Evolutionary conservation across 2,888 invertebrate species (phyloP).

Genomic region (Drosophila yooni): DNA sequence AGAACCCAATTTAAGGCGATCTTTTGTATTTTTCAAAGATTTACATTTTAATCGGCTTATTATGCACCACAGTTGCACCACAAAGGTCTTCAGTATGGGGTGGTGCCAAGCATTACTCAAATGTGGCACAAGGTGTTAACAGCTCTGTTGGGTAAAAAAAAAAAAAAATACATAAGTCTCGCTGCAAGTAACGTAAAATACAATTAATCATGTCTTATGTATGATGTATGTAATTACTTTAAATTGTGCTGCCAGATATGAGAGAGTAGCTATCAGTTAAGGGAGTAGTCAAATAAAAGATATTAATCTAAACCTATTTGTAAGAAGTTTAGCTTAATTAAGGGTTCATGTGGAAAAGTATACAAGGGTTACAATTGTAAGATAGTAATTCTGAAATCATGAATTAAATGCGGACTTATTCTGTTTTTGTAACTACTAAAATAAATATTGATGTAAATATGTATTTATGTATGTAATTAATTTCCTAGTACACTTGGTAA

Average conservation of each 20-base stretch:
- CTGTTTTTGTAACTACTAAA: background rate
- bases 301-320: background rate
- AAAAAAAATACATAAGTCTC: background rate
- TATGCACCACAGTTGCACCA: conserved; percentile 41
- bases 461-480: background rate
- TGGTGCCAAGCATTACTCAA: conserved; percentile 28
- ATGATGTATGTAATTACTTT: background rate
- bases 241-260: background rate
- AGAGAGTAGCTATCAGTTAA: background rate
- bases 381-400: no score
- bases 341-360: background rate
- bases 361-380: background rate
- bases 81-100: conserved; percentile 30
- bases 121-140: conserved; percentile 44
- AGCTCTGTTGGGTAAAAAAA: conserved; percentile 6
- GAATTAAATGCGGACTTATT: background rate
- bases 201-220: background rate
- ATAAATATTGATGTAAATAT: background rate
- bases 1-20: conserved; percentile 14
- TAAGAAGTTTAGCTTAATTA: background rate
- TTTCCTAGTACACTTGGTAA: no score
- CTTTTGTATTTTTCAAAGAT: conserved; percentile 37
- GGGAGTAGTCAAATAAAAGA: background rate
- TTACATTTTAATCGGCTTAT: conserved; percentile 67
- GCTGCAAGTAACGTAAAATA: conserved; percentile 5